Evolutionary conservation across 2,797 vertebrate genomes (phyloP).

Genomic region (Pangasius mekongensis): DNA sequence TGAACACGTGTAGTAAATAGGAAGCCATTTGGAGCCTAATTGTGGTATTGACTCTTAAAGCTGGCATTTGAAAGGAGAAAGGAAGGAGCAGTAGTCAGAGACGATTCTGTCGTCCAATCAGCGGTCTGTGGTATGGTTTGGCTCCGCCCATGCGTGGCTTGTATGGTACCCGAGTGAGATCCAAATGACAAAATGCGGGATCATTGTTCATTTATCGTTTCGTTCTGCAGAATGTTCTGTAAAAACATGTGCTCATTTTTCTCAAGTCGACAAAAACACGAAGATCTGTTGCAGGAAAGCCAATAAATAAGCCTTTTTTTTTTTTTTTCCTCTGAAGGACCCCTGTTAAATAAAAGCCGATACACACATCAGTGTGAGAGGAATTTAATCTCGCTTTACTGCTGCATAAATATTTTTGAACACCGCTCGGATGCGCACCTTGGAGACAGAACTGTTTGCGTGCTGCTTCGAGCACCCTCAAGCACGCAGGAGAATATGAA

Average conservation of each 20-base stretch:
- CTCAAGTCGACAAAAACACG: neutral
- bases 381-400: slow-evolving; percentile 4
- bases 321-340: neutral
- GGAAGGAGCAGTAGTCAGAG: neutral
- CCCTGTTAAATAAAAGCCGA: neutral
- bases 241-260: neutral
- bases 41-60: neutral
- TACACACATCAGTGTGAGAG: neutral
- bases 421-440: neutral
- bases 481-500: neutral
- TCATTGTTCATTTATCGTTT: neutral
- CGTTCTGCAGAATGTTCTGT: neutral
- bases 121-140: too few relatives aligned
- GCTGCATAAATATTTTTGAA: neutral
- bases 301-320: neutral
- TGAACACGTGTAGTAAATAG: neutral
- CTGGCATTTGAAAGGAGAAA: neutral
- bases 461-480: neutral
- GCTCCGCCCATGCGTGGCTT: neutral
- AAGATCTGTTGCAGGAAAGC: neutral
- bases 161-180: neutral
- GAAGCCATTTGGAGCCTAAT: neutral
- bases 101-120: neutral
- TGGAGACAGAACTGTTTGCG: neutral
- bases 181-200: neutral